Evolutionary conservation across 2,797 vertebrate genomes (phyloP).

Genomic region (Sebastes glaucus): DNA sequence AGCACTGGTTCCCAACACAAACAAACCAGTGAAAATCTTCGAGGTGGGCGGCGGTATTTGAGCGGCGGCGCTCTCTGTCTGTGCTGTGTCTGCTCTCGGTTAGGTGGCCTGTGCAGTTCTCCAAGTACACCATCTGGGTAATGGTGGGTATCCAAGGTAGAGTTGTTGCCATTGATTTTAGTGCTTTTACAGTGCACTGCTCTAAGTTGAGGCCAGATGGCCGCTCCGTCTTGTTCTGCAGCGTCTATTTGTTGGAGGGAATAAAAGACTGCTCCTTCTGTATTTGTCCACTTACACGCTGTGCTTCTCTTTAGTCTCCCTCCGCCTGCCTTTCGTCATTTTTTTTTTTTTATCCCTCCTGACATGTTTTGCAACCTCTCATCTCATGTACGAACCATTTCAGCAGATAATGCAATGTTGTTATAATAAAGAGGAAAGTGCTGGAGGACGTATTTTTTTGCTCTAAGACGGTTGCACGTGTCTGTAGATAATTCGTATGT

Average conservation of each 20-base stretch:
- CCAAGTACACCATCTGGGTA: conserved; percentile 83
- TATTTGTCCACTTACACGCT: conserved; percentile 65
- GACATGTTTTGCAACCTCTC: conserved; percentile 46
- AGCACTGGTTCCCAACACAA: conserved; percentile 56
- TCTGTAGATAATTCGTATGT: conserved; percentile 29
- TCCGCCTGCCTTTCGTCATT: conserved; percentile 43
- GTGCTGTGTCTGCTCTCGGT: conserved; percentile 65
- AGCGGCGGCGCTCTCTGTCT: conserved; percentile 42
- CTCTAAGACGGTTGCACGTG: not conserved
- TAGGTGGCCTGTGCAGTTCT: conserved; percentile 76
- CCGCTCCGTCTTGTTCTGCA: conserved; percentile 75
- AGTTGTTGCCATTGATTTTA: conserved; percentile 81
- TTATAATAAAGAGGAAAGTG: conserved; percentile 44
- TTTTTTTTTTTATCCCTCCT: conserved; percentile 1
- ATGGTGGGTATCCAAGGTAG: conserved; percentile 83
- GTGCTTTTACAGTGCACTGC: conserved; percentile 77
- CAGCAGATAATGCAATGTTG: conserved; percentile 35
- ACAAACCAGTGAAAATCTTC: conserved; percentile 56
- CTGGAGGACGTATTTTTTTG: conserved; percentile 30
- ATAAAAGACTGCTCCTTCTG: conserved; percentile 65
- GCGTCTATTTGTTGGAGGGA: conserved; percentile 72
- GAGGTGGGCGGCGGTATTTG: conserved; percentile 62
- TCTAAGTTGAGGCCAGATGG: conserved; percentile 83
- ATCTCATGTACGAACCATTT: conserved; percentile 51
- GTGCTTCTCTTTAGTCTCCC: conserved; percentile 53